Conservation (phyloP, 2,797 vertebrate genomes). For the Gallinago solitaria region DNA sequence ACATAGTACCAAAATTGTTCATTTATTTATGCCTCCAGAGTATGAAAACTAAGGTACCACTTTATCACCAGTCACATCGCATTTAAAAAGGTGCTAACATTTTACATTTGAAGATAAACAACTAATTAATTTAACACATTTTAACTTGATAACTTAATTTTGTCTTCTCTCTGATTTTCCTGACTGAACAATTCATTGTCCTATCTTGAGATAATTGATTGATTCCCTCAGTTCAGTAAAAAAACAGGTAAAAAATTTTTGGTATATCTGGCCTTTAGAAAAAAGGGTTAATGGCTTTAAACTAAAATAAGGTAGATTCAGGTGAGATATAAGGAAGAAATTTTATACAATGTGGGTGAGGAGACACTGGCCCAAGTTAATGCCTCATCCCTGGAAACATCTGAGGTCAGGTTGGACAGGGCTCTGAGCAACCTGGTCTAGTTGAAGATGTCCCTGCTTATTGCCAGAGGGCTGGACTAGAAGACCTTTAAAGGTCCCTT, state of each 20-base stretch:
- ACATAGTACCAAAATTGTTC: neutral
- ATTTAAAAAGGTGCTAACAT: neutral
- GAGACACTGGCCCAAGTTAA: accelerated
- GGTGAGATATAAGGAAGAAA: neutral
- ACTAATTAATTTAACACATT: neutral
- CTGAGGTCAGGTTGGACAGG: accelerated
- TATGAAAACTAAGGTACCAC: neutral
- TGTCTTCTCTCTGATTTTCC: neutral
- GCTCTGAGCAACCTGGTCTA: neutral
- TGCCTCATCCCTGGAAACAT: neutral
- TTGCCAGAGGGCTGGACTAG: neutral
- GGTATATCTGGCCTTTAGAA: neutral
- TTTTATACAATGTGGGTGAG: neutral
- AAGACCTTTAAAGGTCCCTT: neutral
- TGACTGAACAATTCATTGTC: neutral
- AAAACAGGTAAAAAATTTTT: neutral
- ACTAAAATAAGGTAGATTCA: neutral
- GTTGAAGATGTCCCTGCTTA: neutral
- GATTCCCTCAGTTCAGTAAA: neutral
- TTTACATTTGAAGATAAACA: neutral
- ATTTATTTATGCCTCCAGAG: neutral
- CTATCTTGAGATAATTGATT: neutral
- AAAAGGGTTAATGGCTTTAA: neutral
- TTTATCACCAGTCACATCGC: neutral
- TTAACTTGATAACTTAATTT: neutral